A percentile compares a stretch with the other conserved stretches of the same genome.
Conservation (phyloP, 30 jellyfish, hydroid and myxozoan genomes). For the Hydra vulgaris region DNA sequence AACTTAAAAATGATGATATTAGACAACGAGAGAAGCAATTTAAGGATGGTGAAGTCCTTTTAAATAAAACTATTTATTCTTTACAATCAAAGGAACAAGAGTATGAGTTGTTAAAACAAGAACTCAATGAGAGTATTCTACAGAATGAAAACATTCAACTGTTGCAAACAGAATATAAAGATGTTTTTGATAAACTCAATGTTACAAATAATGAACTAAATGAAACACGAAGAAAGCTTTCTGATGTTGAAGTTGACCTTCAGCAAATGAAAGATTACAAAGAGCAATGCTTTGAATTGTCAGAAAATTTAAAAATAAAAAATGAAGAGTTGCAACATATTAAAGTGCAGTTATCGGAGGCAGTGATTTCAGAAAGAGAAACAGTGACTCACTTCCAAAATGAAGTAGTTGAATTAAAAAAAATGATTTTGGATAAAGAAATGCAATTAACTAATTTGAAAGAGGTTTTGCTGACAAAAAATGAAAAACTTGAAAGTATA, state of each 20-base stretch:
- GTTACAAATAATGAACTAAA: constrained; percentile 1
- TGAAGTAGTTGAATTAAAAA: constrained; percentile 24
- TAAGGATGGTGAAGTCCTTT: background rate
- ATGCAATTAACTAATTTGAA: constrained; percentile 53
- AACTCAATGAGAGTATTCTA: constrained; percentile 7
- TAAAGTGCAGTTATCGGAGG: constrained; percentile 26
- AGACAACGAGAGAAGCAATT: background rate
- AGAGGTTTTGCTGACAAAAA: constrained; percentile 51
- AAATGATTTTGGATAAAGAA: constrained; percentile 17
- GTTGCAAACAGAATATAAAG: constrained; percentile 31
- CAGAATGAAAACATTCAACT: constrained; percentile 36
- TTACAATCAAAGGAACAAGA: constrained; percentile 16
- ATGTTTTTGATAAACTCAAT: constrained; percentile 22
- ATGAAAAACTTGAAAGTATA: constrained; percentile 53
- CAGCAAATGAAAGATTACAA: constrained; percentile 21
- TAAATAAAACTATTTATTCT: background rate
- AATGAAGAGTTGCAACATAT: constrained; percentile 11
- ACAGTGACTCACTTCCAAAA: constrained; percentile 18
- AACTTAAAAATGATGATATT: constrained; percentile 9
- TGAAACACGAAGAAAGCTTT: constrained; percentile 19
- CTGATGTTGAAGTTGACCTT: constrained; percentile 19
- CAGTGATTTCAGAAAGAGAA: constrained; percentile 27
- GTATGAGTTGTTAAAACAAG: constrained; percentile 12
- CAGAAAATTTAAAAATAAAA: constrained; percentile 5
- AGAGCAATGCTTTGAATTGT: constrained; percentile 27